Base-by-base conservation (phyloP, 2,113 vertebrate species). In the Halichoerus grypus region DNA sequence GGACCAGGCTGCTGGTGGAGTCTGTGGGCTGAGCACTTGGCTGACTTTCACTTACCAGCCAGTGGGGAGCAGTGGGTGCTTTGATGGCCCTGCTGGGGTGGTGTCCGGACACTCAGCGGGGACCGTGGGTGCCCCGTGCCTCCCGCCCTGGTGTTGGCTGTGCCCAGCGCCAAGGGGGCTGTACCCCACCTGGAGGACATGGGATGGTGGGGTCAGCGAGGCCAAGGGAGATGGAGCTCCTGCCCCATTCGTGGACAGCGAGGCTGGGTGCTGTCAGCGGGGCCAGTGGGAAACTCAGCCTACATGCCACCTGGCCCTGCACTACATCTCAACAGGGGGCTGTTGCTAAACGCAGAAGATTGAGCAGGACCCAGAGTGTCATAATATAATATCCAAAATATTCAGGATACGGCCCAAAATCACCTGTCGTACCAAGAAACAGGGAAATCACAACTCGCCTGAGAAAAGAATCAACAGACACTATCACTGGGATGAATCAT, bases 131-230 rank as follows among this genome's bases (percentile, higher is more conserved):
- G n/a, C n/a, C n/a, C 16, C 1, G 4, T 22, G 18, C n/a, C 69
- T 71, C 19, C 19, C n/a, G 28, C 72, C 5, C 21, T 11, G 9
- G 63, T 31, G 39, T 72, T 4, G 6, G 18, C 33, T 39, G 63
- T 3, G 22, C 26, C 26, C 10, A 16, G 8, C 31, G 31, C 15
- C 0, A 1, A 39, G 5, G 31, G 39, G 72, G 63, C 71, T 1
- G 1, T 33, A 1, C 19, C 15, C 5, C 4, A 8, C 24, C 26
- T 2, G 11, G 31, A 21, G 39, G n/a, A 4, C 36, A 7, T 4
- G 4, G 24, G 26, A 21, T 8, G 55, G 36, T 7, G 4, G n/a
- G 22, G 65, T 36, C 74, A 31, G 53, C 0, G 15, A n/a, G 11
- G 14, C 9, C 31, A 42, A 15, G 63, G 63, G 63, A 67, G 31